These are phyloP conservation scores for Megalops cyprinoides DNA, from an alignment of 2,797 vertebrate species.

Conservation along the genomic window DNA sequence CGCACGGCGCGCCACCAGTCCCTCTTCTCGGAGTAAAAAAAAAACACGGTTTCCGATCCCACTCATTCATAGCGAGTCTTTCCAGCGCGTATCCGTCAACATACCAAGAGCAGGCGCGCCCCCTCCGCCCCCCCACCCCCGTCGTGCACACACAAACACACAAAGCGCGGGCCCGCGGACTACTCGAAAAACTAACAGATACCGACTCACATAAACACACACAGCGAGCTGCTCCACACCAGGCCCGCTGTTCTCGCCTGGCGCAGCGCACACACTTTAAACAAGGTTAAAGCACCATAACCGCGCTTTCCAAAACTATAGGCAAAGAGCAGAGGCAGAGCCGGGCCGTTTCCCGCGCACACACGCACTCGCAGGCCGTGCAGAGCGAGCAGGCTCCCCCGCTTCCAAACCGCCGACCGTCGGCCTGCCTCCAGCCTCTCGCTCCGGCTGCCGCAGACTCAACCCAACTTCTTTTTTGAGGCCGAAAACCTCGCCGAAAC, in stretches of 20 bases:
- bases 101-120: constrained; percentile 31
- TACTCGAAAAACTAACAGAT: constrained; percentile 49
- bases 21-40: neutral
- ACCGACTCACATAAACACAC: constrained; percentile 49
- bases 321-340: constrained; percentile 15
- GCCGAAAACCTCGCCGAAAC: constrained; percentile 44
- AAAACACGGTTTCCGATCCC: constrained; percentile 2
- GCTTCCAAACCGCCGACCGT: constrained; percentile 41
- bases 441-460: constrained; percentile 30
- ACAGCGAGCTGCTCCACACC: constrained; percentile 22
- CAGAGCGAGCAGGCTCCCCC: constrained; percentile 29
- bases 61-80: neutral
- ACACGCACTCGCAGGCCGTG: constrained; percentile 24
- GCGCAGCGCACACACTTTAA: constrained; percentile 20
- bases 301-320: constrained; percentile 25
- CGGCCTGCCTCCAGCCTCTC: constrained; percentile 45
- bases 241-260: constrained; percentile 14
- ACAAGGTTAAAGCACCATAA: neutral
- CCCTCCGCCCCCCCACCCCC: constrained; percentile 18
- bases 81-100: constrained; percentile 26
- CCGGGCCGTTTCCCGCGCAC: neutral
- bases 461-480: constrained; percentile 13
- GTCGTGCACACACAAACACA: constrained; percentile 37
- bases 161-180: constrained; percentile 45
- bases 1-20: constrained; percentile 22